Base-by-base conservation (phyloP, 2,888 invertebrate species). In the Romanomermis culicivorax region DNA sequence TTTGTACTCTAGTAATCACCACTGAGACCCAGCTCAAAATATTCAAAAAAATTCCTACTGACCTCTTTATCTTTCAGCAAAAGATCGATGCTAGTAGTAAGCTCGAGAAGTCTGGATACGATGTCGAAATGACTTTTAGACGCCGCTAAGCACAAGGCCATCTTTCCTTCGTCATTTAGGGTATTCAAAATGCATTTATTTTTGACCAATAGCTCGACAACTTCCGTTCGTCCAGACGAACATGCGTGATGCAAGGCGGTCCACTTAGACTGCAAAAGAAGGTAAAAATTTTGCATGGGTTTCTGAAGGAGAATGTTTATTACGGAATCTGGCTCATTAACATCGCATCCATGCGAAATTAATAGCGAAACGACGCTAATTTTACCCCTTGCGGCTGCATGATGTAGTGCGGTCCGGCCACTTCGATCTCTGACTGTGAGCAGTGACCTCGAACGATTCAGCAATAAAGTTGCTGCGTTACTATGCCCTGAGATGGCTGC, bases 161-260 rank as follows among this genome's bases (percentile, higher is more conserved):
- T 95, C 63, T 93, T 77, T 3, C 97, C 95, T 23, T 88, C 86
- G 67, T 95, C 80, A 1, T 93, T 91, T 72, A 95, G 93, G 20
- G 91, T 91, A 72, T 97, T 97, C 60, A 97, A 95, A 71, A 95
- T 97, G 0, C 97, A 95, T 72, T 95, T 95, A 73, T 89, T 83
- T 52, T 85, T 82, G 43, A 97, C 75, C 53, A 97, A 74, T 1
- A 73, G 68, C 59, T 76, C 74, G 78, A 86, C 75, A 1, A 76
- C 71, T 42, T 71, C 69, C 47, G 70, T 75, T 62, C 89, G 91
- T 2, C 93, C 93, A 64, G 83, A 82, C 71, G 91, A 89, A 1
- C 75, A 74, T 0, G 91, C 89, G 63, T 93, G 74, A 71, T 95
- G 93, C 52, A 95, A 76, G 0, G 93, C 93, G 2, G 93, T 93